These are phyloP conservation scores for Tetrapedia diversipes DNA, from an alignment of 2,888 invertebrate species.

Conservation along the genomic window DNA sequence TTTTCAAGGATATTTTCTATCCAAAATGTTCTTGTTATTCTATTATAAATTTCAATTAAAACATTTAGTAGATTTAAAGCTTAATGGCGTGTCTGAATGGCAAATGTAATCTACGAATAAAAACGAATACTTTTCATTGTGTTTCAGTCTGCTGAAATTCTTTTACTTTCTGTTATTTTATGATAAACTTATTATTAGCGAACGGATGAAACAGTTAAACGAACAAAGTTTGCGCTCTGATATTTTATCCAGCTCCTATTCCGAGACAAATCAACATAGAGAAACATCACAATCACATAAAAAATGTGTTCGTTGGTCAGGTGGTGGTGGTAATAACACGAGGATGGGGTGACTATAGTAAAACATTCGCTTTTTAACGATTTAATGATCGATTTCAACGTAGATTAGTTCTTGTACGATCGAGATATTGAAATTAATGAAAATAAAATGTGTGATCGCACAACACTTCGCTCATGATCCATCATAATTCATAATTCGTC, in stretches of 20 bases:
- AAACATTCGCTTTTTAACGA: conserved; percentile 80
- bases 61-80: not conserved
- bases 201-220: not conserved
- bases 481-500: too few species aligned
- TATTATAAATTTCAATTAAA: not conserved
- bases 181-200: not conserved
- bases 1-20: conserved; percentile 4
- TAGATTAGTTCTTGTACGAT: conserved; percentile 62
- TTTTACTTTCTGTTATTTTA: not conserved
- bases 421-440: too few species aligned
- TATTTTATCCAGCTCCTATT: conserved; percentile 54
- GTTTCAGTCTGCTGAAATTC: not conserved
- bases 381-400: conserved; percentile 75
- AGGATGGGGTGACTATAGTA: conserved; percentile 81
- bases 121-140: conserved; percentile 6
- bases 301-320: conserved; percentile 81
- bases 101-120: not conserved
- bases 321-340: conserved; percentile 79
- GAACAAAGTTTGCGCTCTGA: not conserved
- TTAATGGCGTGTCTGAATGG: not conserved
- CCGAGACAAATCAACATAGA: conserved; percentile 66
- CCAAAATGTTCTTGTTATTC: not conserved
- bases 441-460: too few species aligned
- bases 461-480: too few species aligned
- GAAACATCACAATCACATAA: conserved; percentile 78